Evolutionary conservation across 1,140 invertebrate species (phyloP).

Genomic region (Globodera ellingtonae): DNA sequence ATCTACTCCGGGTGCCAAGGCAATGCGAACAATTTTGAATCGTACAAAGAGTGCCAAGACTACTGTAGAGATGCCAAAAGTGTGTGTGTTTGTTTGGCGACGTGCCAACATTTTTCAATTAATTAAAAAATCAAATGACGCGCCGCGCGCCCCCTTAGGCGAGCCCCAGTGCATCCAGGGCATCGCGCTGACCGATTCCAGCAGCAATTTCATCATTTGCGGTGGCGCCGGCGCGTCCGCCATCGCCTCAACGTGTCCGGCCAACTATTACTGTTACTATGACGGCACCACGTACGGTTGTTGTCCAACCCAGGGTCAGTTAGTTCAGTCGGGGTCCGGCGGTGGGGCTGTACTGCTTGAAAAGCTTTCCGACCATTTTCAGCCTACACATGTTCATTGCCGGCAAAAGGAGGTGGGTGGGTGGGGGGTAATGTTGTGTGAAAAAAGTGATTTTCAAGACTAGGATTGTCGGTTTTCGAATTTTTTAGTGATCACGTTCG

Average conservation of each 20-base stretch:
- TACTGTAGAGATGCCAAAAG: slow-evolving; percentile 63
- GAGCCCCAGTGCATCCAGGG: slow-evolving; percentile 63
- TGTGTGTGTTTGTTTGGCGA: slow-evolving; percentile 8
- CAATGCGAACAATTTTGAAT: slow-evolving; percentile 54
- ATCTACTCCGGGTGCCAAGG: slow-evolving; percentile 64
- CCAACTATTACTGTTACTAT: slow-evolving; percentile 65
- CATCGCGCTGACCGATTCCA: slow-evolving; percentile 63
- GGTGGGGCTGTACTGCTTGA: too few species aligned
- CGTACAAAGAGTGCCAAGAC: slow-evolving; percentile 64
- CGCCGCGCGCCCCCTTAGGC: background rate
- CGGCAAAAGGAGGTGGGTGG: slow-evolving; percentile 49
- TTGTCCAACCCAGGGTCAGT: slow-evolving; percentile 61
- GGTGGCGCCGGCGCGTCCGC: slow-evolving; percentile 53
- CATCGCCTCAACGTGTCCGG: slow-evolving; percentile 62
- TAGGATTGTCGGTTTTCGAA: too few species aligned
- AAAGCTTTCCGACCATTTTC: slow-evolving; percentile 16
- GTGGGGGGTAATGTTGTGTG: too few species aligned
- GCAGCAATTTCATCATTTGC: slow-evolving; percentile 65
- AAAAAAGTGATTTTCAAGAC: too few species aligned
- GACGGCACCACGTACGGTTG: slow-evolving; percentile 65
- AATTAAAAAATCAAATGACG: background rate
- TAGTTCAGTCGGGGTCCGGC: background rate
- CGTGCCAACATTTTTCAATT: slow-evolving; percentile 21
- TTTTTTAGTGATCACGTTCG: too few species aligned
- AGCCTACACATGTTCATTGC: slow-evolving; percentile 65